Base-by-base conservation (phyloP, 2,113 vertebrate genomes). In the Mirounga angustirostris region DNA sequence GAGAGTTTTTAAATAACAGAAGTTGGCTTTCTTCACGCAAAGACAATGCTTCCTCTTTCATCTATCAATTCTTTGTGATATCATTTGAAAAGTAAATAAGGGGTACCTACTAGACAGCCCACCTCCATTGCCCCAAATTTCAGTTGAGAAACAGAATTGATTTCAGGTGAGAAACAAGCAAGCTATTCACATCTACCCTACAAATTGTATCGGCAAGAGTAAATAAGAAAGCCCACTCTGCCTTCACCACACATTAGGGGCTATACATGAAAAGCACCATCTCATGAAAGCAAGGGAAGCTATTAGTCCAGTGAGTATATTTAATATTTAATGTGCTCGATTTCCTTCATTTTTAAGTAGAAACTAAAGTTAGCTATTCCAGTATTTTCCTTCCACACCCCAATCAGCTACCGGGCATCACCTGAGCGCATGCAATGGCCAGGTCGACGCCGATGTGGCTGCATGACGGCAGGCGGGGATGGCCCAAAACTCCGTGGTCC, bases 361-460 rank as follows among this genome's bases (percentile, higher is more conserved):
- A 59, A 65, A 28, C 50, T n/a, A 28, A 67, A 73, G 84, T 5
- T n/a, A 79, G 5, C 26, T 50, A 0, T 22, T 74, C 15, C n/a
- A 40, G 22, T 15, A 36, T n/a, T 80, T 79, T 78, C 40, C 46
- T 86, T 0, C 63, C 19, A 21, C 13, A 2, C 2, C 18, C 6
- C 26, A 33, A 1, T 28, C 36, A 19, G 36, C 46, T 69, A 26
- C 18, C 9, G 3, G 15, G 33, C 9, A 65, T 26, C 13, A 16
- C 28, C 26, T 16, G 3, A 19, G 18, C 4, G 2, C 12, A 43
- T 4, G 22, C 12, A 5, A 3, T 1, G 54, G 0, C 3, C 3
- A 1, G 4, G 12, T 7, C 16, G 6, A 28, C 0, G 0, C 22
- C 4, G 24, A 33, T 18, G 1, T 1, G 18, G 58, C 2, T 2